Percentiles rank a stretch among this genome's conserved stretches.
Conservation (phyloP, 2,113 vertebrate genomes). For the Pseudopipra pipra region DNA sequence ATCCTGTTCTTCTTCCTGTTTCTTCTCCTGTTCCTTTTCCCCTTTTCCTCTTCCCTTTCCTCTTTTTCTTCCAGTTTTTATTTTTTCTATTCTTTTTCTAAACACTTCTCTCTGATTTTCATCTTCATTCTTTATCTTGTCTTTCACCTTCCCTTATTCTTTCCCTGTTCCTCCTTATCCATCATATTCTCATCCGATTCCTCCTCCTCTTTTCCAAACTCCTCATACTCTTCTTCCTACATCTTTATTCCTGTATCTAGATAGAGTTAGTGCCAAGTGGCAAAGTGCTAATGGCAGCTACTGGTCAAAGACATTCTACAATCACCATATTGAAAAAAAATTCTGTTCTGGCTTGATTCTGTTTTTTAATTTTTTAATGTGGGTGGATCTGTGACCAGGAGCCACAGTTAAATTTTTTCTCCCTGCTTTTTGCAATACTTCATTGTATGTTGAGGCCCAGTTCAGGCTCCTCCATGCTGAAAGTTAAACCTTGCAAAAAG, state of each 20-base stretch:
- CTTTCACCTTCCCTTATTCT: background rate
- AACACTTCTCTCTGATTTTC: background rate
- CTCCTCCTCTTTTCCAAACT: background rate
- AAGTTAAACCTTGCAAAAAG: constrained; percentile 3
- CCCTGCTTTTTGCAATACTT: background rate
- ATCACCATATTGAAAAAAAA: background rate
- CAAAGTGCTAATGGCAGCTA: background rate
- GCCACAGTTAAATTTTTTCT: background rate
- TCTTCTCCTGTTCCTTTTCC: background rate
- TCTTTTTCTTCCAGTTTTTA: background rate
- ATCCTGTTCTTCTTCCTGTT: background rate
- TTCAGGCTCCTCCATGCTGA: background rate
- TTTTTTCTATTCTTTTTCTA: background rate
- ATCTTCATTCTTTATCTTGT: background rate
- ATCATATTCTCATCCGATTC: background rate
- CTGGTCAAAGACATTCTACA: background rate
- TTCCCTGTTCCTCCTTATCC: background rate
- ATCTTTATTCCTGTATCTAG: background rate
- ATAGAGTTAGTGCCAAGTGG: background rate
- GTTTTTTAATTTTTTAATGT: background rate
- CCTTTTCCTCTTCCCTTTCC: background rate
- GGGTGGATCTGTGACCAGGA: background rate
- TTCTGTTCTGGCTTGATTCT: background rate
- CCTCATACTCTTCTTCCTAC: background rate
- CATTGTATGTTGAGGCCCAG: background rate